Base-by-base conservation (phyloP, 2,888 invertebrate species). In the Sthenelais limicola region DNA sequence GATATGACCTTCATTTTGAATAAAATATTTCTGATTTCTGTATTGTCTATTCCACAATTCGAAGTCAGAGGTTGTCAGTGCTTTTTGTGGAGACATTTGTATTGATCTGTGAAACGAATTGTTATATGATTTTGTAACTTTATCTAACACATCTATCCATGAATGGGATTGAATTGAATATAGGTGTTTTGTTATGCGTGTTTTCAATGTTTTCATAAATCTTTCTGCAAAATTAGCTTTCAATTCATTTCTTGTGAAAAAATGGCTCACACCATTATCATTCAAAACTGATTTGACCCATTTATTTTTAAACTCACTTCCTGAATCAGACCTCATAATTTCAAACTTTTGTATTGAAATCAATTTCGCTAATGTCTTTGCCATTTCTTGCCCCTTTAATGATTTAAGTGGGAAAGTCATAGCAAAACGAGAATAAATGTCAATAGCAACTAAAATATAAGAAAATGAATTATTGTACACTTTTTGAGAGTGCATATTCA, bases 121-220 rank as follows among this genome's bases (percentile, higher is more conserved):
- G 12, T 52, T 52, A n/a, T 52, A 52, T 52, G 52, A 26, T 24
- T 52, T 24, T 2, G 52, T 52, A 2, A 52, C 52, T 3, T 52
- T 15, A 5, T 26, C 28, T 12, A 52, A 52, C 5, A 30, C 52
- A 3, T 24, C 30, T 30, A 52, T 28, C 52, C 52, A 52, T n/a
- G 9, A 12, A 3, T 26, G 52, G 3, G 52, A 28, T 26, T 52
- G 52, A 15, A 28, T 52, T 15, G 3, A 28, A 30, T 52, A 30
- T 30, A 52, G 24, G 21, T 5, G 30, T 2, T 30, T 4, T 2
- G 26, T 52, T 52, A 52, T 28, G 21, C 52, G n/a, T 2, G 26
- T 52, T 24, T 52, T 52, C 3, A 52, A 28, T 2, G 21, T n/a
- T n/a, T 30, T 3, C 3, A 52, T 52, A 30, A 4, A 7, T n/a